phyloP scores from a whole-genome alignment of 2,797 vertebrate genomes.

The Lycodopsis pacificus region DNA sequence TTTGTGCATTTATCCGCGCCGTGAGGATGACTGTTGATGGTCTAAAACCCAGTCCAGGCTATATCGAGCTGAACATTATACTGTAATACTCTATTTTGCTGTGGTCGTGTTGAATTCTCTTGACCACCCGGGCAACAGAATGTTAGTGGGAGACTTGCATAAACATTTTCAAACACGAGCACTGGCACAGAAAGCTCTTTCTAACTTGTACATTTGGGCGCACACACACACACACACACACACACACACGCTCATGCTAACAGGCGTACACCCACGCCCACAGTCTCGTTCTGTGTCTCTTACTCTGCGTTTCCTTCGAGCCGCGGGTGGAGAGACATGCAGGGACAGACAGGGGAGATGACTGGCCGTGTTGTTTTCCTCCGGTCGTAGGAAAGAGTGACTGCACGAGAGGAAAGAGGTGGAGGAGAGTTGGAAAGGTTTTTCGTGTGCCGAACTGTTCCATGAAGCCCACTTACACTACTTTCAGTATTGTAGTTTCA shows the following conservation, averaged over 20 bases:
- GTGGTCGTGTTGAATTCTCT: constrained; percentile 64
- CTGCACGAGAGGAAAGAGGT: constrained; percentile 71
- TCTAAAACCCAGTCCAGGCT: constrained; percentile 51
- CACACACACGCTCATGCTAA: constrained; percentile 54
- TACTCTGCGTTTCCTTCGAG: constrained; percentile 59
- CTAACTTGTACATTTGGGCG: constrained; percentile 65
- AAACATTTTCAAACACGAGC: constrained; percentile 66
- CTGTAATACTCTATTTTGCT: constrained; percentile 54
- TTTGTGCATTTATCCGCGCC: constrained; percentile 26
- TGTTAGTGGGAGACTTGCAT: constrained; percentile 76
- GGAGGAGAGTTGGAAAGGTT: constrained; percentile 74
- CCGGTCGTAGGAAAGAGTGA: constrained; percentile 71
- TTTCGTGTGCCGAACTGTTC: constrained; percentile 57
- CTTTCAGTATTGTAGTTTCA: constrained; percentile 64
- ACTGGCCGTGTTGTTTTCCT: constrained; percentile 72
- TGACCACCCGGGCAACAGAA: constrained; percentile 74
- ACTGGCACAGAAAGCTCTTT: constrained; percentile 54
- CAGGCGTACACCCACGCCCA: constrained; percentile 66
- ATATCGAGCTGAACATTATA: constrained; percentile 54
- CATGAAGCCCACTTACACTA: constrained; percentile 61
- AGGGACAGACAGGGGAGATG: constrained; percentile 70
- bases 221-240: constrained; percentile 25
- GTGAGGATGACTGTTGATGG: constrained; percentile 48
- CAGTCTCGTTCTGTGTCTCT: constrained; percentile 65
- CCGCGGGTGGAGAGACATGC: constrained; percentile 64